These are phyloP conservation scores for Acromyrmex charruanus DNA, from an alignment of 1,140 invertebrate species.

Conservation along the genomic window DNA sequence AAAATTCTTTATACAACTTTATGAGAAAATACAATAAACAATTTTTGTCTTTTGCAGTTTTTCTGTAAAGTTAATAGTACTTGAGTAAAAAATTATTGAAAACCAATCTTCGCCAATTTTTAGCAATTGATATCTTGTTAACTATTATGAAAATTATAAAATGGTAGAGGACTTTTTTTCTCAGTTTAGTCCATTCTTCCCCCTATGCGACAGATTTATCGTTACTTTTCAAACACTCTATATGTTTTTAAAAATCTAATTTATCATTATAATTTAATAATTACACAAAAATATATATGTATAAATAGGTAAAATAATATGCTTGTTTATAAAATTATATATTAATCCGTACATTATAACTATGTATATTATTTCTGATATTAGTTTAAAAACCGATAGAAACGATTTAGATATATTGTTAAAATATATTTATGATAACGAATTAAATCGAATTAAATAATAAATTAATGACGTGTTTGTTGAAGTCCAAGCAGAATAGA, in stretches of 20 bases:
- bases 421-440: background rate
- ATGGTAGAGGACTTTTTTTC: no score
- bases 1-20: no score
- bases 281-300: background rate
- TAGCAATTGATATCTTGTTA: no score
- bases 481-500: background rate
- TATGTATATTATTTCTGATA: background rate
- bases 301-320: background rate
- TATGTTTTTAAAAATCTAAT: background rate
- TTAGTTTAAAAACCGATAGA: background rate
- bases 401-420: background rate
- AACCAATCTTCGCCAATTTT: no score
- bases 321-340: background rate
- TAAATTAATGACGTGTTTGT: background rate
- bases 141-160: no score
- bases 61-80: no score
- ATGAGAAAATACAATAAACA: no score
- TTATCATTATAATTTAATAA: background rate
- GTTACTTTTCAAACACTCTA: no score
- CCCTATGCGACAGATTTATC: no score
- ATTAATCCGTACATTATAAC: background rate
- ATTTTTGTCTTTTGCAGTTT: no score
- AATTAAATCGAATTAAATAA: background rate
- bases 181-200: no score
- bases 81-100: no score